phyloP scores from a whole-genome alignment of 2,113 vertebrate species.

The Neofelis nebulosa region DNA sequence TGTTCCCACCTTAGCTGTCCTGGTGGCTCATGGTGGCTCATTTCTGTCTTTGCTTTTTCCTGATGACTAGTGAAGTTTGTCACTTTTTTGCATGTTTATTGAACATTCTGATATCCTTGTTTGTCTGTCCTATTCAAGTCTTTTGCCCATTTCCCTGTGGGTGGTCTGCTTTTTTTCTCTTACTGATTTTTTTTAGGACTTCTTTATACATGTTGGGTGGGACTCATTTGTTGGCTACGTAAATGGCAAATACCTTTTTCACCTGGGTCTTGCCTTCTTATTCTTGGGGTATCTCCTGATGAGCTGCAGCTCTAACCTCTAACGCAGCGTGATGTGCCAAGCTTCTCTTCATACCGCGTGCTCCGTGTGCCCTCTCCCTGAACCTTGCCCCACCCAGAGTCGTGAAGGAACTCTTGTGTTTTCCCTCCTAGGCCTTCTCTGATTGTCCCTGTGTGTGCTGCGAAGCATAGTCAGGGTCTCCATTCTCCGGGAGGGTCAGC shows the following conservation, averaged over 20 bases:
- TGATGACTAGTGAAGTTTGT: background rate
- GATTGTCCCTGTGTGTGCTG: background rate
- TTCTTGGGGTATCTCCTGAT: background rate
- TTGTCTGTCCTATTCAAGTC: background rate
- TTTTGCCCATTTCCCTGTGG: background rate
- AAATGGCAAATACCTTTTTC: background rate
- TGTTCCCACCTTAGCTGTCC: background rate
- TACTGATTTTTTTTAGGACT: background rate
- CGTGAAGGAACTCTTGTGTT: background rate
- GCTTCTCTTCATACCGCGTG: background rate
- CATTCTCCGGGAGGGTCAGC: background rate
- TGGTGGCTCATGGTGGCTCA: fast-evolving
- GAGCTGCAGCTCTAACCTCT: background rate
- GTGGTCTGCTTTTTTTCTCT: background rate
- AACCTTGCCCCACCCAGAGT: no score
- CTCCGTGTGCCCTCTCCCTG: background rate
- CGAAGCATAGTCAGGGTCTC: no score
- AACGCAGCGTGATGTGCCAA: background rate
- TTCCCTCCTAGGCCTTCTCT: background rate
- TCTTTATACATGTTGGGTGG: background rate
- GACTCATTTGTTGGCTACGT: fast-evolving
- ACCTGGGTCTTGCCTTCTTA: background rate
- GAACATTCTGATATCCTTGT: background rate
- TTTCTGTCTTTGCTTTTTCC: background rate
- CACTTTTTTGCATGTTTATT: background rate